These are phyloP conservation scores for Apamea sordens DNA, from an alignment of 2,888 invertebrate genomes.

Conservation along the genomic window DNA sequence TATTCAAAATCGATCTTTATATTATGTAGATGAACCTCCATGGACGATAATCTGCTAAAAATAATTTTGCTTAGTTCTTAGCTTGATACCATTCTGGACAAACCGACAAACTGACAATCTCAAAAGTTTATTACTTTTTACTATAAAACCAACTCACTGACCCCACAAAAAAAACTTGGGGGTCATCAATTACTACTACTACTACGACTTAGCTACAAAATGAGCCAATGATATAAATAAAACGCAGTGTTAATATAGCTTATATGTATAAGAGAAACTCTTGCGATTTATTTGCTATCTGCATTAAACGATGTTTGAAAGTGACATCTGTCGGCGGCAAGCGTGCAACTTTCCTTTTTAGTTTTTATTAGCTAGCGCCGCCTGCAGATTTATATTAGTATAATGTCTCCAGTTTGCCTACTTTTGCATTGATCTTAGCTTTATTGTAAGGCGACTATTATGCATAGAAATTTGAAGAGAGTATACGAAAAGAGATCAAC, in stretches of 20 bases:
- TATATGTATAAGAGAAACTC: constrained; percentile 54
- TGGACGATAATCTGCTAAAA: background rate
- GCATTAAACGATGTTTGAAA: constrained; percentile 62
- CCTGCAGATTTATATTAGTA: constrained; percentile 46
- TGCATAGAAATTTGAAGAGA: background rate
- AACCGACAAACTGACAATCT: background rate
- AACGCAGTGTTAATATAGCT: constrained; percentile 25
- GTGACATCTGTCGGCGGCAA: constrained; percentile 62
- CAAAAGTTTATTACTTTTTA: background rate
- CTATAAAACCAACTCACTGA: background rate
- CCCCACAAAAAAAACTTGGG: background rate
- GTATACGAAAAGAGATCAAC: background rate
- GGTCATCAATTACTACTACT: background rate
- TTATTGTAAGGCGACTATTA: background rate
- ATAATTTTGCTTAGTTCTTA: background rate
- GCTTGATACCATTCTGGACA: background rate
- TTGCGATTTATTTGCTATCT: constrained; percentile 59
- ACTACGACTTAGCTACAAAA: background rate
- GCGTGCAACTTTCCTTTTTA: constrained; percentile 64
- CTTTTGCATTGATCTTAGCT: constrained; percentile 15
- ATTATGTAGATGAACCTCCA: background rate
- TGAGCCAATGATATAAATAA: constrained; percentile 28
- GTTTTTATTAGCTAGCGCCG: constrained; percentile 60
- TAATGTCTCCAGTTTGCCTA: constrained; percentile 48
- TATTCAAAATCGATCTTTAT: background rate